phyloP scores from a whole-genome alignment of 2,888 invertebrate species.

The Lasioglossum figueresi region DNA sequence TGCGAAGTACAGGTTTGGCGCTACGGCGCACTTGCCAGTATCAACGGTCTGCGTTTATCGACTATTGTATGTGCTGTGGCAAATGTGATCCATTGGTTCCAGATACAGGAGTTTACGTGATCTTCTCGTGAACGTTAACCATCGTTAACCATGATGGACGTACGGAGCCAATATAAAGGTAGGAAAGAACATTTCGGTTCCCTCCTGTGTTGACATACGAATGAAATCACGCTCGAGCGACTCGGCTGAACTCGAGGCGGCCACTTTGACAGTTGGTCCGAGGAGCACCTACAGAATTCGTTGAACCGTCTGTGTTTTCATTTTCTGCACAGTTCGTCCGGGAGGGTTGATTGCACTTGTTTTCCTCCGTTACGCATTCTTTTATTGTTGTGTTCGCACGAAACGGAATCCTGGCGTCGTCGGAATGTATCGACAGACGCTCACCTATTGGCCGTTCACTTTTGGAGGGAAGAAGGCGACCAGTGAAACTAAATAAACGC shows the following conservation, averaged over 20 bases:
- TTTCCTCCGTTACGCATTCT: background rate
- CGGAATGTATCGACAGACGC: conserved; percentile 13
- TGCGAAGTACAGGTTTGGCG: conserved; percentile 51
- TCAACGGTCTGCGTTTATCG: conserved; percentile 73
- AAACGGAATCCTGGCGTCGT: conserved; percentile 4
- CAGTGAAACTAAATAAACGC: conserved; percentile 44
- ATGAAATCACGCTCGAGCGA: conserved; percentile 10
- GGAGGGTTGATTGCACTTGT: background rate
- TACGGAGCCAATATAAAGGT: conserved; percentile 76
- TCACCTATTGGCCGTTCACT: conserved; percentile 28
- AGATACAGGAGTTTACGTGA: conserved; percentile 46
- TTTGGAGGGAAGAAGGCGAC: conserved; percentile 52
- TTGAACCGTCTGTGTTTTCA: conserved; percentile 38
- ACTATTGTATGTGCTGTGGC: conserved; percentile 68
- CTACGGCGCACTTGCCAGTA: conserved; percentile 77
- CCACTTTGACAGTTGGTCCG: conserved; percentile 31
- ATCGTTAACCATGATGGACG: conserved; percentile 69
- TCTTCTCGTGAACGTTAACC: conserved; percentile 53
- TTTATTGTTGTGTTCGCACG: background rate
- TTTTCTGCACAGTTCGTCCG: conserved; percentile 11
- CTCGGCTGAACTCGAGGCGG: conserved; percentile 13
- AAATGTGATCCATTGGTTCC: conserved; percentile 69
- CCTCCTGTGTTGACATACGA: conserved; percentile 12
- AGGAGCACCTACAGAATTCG: conserved; percentile 25
- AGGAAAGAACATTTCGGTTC: conserved; percentile 44